Base-by-base conservation (phyloP, 2,797 vertebrate species). In the Onychomys torridus region DNA sequence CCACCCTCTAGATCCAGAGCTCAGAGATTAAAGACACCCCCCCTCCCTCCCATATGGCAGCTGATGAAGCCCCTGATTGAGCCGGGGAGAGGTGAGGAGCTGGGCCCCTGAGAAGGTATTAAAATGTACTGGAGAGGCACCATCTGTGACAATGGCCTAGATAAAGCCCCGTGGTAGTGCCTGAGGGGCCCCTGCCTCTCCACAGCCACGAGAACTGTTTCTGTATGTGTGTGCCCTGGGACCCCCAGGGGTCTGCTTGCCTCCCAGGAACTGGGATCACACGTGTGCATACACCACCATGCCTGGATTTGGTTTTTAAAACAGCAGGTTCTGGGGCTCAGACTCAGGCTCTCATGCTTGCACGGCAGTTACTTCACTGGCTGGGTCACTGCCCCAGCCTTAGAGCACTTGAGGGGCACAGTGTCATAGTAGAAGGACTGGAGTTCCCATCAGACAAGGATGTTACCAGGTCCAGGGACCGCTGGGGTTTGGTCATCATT, bases 1-100 rank as follows among this genome's bases (percentile, higher is more conserved):
- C 10, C 86, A 95, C 5, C 85, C 77, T 63, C 69, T 95, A 86
- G 79, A 93, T 96, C 69, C 94, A 95, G 97, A 93, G 61, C 96
- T 96, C 96, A 87, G 89, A 97, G 97, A 97, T 77, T 95, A 55
- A 90, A 98, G 96, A 93, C 61, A 90, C 90, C 67, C 55, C 55
- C 96, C 57, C 94, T 95, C 95, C 97, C 97, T 59, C 95, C 86
- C 46, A 75, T 78, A 94, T 97, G 98, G 95, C 96, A 97, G 98
- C 97, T 89, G 97, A 97, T 63, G 95, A 34, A 94, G 86, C 76
- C 94, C 81, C 61, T 76, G 93, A 96, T 87, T 52, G 61, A 34
- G 82, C 75, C 17, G 34, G 49, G 34, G 78, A 63, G 46, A 37
- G 11, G 19, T 7, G 32, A 34, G 37, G 63, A 84, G 57, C 1